Percentiles rank a stretch among this genome's conserved stretches.
These are phyloP conservation scores for Zoanthus solanderi DNA, from an alignment of 92 coral and sea anemone genomes.

Conservation along the genomic window DNA sequence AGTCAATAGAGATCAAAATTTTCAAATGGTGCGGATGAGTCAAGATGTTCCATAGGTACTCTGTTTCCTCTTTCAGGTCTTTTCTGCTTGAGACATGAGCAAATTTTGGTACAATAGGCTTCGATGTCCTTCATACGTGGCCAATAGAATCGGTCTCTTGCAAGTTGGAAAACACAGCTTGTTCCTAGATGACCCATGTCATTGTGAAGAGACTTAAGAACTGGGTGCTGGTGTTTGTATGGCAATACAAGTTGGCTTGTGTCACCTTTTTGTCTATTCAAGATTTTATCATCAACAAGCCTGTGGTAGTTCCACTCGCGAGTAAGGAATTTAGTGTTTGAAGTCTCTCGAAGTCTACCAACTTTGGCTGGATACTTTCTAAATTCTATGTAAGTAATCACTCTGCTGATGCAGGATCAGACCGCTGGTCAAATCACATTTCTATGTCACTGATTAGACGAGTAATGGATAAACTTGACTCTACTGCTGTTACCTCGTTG, in stretches of 20 bases:
- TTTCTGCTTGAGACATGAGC: conserved; percentile 21
- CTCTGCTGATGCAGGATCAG: too few species aligned
- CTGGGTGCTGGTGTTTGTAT: conserved; percentile 19
- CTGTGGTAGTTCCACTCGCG: conserved; percentile 24
- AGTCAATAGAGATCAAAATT: conserved; percentile 22
- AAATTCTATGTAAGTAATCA: conserved; percentile 14
- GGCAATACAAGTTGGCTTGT: conserved; percentile 48
- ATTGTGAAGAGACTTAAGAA: conserved; percentile 46
- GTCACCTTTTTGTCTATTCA: conserved; percentile 31
- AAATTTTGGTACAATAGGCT: too few species aligned
- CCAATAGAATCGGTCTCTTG: conserved; percentile 53
- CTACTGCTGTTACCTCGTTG: too few species aligned
- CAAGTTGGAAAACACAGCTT: conserved; percentile 46
- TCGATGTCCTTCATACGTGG: background rate
- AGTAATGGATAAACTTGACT: too few species aligned
- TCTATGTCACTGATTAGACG: too few species aligned
- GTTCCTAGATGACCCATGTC: conserved; percentile 49
- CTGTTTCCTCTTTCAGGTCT: background rate
- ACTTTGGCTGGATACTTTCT: background rate
- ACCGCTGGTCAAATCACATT: too few species aligned
- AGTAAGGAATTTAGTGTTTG: conserved; percentile 36
- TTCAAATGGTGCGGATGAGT: conserved; percentile 41
- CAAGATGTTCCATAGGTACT: conserved; percentile 24
- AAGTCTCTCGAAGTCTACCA: too few species aligned
- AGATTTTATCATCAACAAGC: conserved; percentile 24